phyloP scores from a whole-genome alignment of 2,888 invertebrate species.

The Lymantria monacha region DNA sequence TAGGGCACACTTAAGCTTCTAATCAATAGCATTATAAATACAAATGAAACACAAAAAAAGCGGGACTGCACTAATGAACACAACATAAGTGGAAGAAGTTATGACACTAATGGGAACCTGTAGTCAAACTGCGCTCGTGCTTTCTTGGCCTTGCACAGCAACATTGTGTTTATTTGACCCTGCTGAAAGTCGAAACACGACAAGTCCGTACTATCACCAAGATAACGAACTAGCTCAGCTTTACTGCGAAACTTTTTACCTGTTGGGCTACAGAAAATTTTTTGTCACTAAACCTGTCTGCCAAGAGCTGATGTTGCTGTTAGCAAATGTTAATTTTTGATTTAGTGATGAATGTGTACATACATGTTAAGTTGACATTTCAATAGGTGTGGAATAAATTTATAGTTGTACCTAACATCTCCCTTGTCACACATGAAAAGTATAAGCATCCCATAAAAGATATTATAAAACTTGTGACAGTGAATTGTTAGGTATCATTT shows the following conservation, averaged over 20 bases:
- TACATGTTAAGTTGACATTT: conserved; percentile 32
- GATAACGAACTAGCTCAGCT: conserved; percentile 89
- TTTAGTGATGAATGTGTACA: conserved; percentile 50
- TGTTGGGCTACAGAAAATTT: conserved; percentile 86
- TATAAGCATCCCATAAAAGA: no score
- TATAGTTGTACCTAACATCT: neutral
- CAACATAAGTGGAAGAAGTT: conserved; percentile 73
- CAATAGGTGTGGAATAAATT: neutral
- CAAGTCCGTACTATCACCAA: conserved; percentile 90
- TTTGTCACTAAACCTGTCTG: conserved; percentile 50
- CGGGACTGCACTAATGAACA: conserved; percentile 74
- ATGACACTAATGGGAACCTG: conserved; percentile 80
- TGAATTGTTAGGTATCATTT: no score
- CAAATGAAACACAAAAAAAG: conserved; percentile 63
- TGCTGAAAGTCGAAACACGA: conserved; percentile 91
- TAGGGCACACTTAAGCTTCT: conserved; percentile 52
- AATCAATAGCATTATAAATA: conserved; percentile 44
- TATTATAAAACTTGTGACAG: no score
- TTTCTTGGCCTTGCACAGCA: conserved; percentile 87
- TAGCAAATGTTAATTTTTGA: conserved; percentile 44
- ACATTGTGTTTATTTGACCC: conserved; percentile 88
- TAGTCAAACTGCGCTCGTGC: conserved; percentile 87
- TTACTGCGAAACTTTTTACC: conserved; percentile 92
- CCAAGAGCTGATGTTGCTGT: conserved; percentile 28
- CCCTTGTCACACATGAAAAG: neutral